Evolutionary conservation across 2,797 vertebrate genomes (phyloP), one percentile per base, ranked within the genome.

Genomic region (Enteromius mattozi): DNA sequence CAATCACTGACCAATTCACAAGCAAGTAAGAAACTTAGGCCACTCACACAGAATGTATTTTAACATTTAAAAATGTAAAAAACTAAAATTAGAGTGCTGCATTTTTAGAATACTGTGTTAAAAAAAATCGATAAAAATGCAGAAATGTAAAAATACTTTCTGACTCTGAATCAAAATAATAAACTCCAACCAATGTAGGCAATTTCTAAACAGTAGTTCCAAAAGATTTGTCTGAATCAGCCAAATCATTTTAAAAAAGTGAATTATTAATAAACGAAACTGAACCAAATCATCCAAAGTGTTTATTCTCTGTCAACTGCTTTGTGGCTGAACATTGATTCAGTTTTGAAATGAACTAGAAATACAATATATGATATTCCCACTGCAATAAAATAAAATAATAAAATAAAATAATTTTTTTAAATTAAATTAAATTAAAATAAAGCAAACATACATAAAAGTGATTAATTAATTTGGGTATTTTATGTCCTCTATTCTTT

Each of bases 151-250:
- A 19, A n/a, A 35, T 3, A 47, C 5, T 33, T 51, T 33, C 19
- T 61, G 24, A 9, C 40, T 69, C 9, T 27, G 12, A 45, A 71
- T 24, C 14, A 49, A 49, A 72, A 17, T 2, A n/a, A 47, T 49
- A 47, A 24, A 49, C 4, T 27, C 3, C 66, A 42, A 42, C n/a
- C n/a, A 47, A 70, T 37, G 19, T 13, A 69, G 19, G n/a, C n/a
- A n/a, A 69, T 24, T 42, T 21, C 37, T 1, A 3, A 70, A 45
- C 13, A 42, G n/a, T 69, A 45, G 68, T 70, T 70, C n/a, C 14
- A 33, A 70, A 70, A 70, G 68, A 70, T 70, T 24, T 0, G 68
- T 70, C 16, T 45, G 30, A 70, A 70, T 70, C 16, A 70, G n/a
- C 14, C 40, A 70, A 75, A 21, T 21, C 2, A 35, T 19, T 54